A percentile compares a stretch with the other conserved stretches of the same genome.
Evolutionary conservation across 35 echinoderm and acorn worm species (phyloP).

Genomic region (Ophioderma brevispina): DNA sequence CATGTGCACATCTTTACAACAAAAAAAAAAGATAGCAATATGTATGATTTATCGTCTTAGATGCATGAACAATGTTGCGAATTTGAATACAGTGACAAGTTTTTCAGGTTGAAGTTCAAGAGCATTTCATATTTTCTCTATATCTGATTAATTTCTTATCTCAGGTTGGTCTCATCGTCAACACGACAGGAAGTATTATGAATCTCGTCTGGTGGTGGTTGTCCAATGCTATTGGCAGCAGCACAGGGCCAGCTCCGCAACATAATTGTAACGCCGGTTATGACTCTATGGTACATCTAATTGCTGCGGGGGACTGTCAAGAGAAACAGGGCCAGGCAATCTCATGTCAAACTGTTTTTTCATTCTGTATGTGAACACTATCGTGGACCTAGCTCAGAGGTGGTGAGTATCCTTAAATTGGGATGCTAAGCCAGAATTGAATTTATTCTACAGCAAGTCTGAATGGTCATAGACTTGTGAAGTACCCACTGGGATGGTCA

Average conservation of each 20-base stretch:
- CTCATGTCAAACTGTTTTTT: constrained; percentile 16
- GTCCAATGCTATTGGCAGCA: not conserved
- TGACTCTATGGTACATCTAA: not conserved
- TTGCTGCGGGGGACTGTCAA: not conserved
- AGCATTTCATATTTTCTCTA: too few species aligned
- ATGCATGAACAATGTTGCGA: too few species aligned
- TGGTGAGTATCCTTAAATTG: not conserved
- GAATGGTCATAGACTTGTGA: too few species aligned
- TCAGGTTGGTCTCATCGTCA: constrained; percentile 21
- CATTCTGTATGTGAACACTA: constrained; percentile 23
- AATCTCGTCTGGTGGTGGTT: not conserved
- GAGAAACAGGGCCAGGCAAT: not conserved
- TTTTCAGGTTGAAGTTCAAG: too few species aligned
- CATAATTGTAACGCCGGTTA: not conserved
- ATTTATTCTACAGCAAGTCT: too few species aligned
- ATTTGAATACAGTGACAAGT: too few species aligned
- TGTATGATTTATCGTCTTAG: too few species aligned
- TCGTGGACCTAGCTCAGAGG: not conserved
- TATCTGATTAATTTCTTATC: too few species aligned
- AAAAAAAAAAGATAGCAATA: too few species aligned
- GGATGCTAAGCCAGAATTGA: too few species aligned
- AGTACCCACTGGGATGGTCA: too few species aligned
- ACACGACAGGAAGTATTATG: constrained; percentile 3
- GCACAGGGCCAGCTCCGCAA: not conserved
- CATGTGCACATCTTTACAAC: too few species aligned